Evolutionary conservation across 2,113 vertebrate species (phyloP).

Genomic region (Lonchura striata): DNA sequence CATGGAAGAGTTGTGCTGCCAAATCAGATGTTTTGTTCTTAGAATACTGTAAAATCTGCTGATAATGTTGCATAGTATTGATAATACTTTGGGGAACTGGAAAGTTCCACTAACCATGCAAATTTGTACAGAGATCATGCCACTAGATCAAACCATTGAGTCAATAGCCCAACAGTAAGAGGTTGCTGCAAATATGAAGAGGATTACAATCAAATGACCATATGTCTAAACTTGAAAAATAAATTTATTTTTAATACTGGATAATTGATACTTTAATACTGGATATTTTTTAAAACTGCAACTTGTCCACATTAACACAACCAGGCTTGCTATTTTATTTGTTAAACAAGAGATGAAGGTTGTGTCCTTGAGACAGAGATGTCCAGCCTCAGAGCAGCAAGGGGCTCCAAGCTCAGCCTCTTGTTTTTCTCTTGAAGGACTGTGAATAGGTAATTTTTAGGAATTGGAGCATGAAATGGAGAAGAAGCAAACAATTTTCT

Average conservation of each 20-base stretch:
- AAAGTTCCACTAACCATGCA: neutral
- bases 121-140: neutral
- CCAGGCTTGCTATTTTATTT: neutral
- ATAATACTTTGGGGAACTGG: neutral
- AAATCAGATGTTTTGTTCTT: slow-evolving; percentile 15
- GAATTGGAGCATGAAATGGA: neutral
- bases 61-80: neutral
- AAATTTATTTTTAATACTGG: neutral
- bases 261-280: neutral
- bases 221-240: neutral
- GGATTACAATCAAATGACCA: neutral
- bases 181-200: neutral
- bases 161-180: neutral
- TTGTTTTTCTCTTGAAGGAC: neutral
- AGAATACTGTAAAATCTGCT: neutral
- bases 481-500: neutral
- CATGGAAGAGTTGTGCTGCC: neutral
- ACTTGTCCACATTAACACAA: neutral
- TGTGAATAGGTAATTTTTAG: neutral
- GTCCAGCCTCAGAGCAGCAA: neutral
- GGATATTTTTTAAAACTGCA: neutral
- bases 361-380: neutral
- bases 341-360: neutral
- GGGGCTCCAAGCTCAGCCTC: neutral
- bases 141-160: neutral